Evolutionary conservation across 2,797 vertebrate species (phyloP), one percentile per base, ranked within the genome.

Genomic region (Simalia tracyae): DNA sequence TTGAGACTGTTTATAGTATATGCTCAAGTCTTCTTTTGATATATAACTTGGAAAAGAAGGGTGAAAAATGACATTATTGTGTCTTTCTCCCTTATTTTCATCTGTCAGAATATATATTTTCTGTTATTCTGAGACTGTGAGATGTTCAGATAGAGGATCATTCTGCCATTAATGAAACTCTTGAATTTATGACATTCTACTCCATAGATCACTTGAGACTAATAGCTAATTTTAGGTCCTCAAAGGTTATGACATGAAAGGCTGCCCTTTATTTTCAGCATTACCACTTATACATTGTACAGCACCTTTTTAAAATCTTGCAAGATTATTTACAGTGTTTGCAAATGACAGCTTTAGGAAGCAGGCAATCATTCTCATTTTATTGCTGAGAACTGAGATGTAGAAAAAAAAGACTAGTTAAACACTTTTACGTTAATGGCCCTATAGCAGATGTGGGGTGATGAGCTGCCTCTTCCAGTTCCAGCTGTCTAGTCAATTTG

Each of bases 21-120:
- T 63, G 50, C 42, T 60, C 56, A 15, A 93, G 31, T 10, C 92
- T 84, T 93, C 22, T 92, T 94, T 95, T 86, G 89, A 92, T 60
- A 93, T 61, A 68, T 88, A 89, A 94, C 46, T 86, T 17, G 46
- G 84, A 94, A 89, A 86, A 91, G 54, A 66, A 90, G 89, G 87
- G 63, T 68, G 57, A 66, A 87, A 84, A 76, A 85, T 72, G 19
- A 68, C 68, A 59, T 68, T 87, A 84, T 89, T 84, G 64, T 89
- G 46, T 15, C 31, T 88, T 81, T 68, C n/a, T 0, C 81, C 1
- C 89, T 94, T 68, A 72, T 86, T 89, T 92, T 86, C 36, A 46
- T 91, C 63, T 81, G 81, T 54, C 64, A 90, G 85, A 89, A 61
- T 59, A 64, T 76, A 56, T 86, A 14, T 91, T 92, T 89, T 88